A percentile compares a stretch with the other conserved stretches of the same genome.
Evolutionary conservation across 2,113 vertebrate genomes (phyloP).

Genomic region (Tichodroma muraria): DNA sequence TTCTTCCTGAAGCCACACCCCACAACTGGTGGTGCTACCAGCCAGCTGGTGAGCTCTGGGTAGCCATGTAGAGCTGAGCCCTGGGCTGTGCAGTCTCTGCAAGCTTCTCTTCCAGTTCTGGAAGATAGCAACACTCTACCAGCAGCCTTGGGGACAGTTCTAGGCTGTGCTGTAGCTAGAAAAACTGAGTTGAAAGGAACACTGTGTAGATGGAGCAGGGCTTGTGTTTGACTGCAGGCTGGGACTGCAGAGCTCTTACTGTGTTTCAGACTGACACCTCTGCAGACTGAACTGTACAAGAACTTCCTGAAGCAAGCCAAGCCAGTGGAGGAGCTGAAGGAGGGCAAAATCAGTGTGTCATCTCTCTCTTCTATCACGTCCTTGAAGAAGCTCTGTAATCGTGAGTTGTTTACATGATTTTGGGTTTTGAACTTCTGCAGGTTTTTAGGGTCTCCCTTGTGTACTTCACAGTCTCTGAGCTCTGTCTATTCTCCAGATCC

Average conservation of each 20-base stretch:
- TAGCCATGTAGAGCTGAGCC: not conserved
- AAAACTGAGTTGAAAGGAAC: not conserved
- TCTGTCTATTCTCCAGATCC: conserved; percentile 75
- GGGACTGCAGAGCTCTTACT: not conserved
- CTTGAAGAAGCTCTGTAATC: conserved; percentile 96
- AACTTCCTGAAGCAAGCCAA: conserved; percentile 89
- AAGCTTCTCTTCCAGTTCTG: not conserved
- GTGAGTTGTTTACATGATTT: conserved; percentile 71
- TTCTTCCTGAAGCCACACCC: not conserved
- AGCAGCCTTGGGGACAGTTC: not conserved
- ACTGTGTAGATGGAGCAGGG: not conserved
- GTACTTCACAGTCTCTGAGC: not conserved
- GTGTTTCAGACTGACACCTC: conserved; percentile 81
- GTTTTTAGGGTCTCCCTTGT: not conserved
- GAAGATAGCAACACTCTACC: not conserved
- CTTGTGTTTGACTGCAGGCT: not conserved
- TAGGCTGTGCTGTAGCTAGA: not conserved
- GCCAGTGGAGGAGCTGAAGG: conserved; percentile 80
- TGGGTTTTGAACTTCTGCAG: not conserved
- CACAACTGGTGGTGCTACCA: not conserved
- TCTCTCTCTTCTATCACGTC: conserved; percentile 96
- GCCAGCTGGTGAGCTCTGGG: not conserved
- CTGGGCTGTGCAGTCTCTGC: not conserved
- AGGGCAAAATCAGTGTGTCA: conserved; percentile 87
- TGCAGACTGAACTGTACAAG: conserved; percentile 89